Conservation (phyloP, 2,797 vertebrate genomes). For the Thalassophryne amazonica region DNA sequence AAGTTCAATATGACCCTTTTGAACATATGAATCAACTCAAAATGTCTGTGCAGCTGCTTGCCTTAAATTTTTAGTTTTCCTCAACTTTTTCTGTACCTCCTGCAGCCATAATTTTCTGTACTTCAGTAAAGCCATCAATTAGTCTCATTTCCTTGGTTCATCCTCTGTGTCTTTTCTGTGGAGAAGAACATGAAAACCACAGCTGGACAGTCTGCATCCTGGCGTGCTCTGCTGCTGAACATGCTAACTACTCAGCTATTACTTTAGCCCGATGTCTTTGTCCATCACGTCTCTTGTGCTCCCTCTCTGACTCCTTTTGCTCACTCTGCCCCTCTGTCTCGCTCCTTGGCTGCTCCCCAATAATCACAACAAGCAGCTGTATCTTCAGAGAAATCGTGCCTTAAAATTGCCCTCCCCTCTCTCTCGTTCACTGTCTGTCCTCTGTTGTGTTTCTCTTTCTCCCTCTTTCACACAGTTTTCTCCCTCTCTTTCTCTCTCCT, state of each 20-base stretch:
- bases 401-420: constrained; percentile 62
- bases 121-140: constrained; percentile 6
- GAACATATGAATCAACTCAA: no score
- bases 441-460: constrained; percentile 9
- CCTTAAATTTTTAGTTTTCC: no score
- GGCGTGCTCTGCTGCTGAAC: constrained; percentile 73
- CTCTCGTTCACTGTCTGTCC: constrained; percentile 19
- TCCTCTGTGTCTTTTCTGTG: neutral
- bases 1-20: no score
- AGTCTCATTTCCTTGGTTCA: neutral
- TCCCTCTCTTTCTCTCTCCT: constrained; percentile 40
- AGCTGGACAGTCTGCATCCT: neutral
- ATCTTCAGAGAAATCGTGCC: constrained; percentile 80
- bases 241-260: constrained; percentile 5
- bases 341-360: constrained; percentile 51
- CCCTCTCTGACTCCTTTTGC: constrained; percentile 55
- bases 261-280: constrained; percentile 20
- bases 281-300: constrained; percentile 11
- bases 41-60: no score
- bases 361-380: constrained; percentile 83
- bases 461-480: constrained; percentile 37
- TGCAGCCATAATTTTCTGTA: constrained; percentile 29
- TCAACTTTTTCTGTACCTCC: no score
- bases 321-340: constrained; percentile 49
- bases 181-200: neutral